phyloP scores from a whole-genome alignment of 2,888 invertebrate genomes.

The Nymphalis urticae region DNA sequence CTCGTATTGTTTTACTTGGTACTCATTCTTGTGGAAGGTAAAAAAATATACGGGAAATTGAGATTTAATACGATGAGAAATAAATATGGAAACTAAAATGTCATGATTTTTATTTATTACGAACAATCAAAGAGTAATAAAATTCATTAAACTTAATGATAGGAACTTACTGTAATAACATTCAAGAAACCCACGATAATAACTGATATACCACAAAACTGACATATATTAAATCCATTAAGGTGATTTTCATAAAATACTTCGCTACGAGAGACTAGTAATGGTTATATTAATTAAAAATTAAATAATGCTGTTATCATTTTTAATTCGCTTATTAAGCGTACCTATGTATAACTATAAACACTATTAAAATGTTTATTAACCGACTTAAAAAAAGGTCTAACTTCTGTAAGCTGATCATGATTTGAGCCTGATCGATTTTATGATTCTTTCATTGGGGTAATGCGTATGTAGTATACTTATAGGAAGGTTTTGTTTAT shows the following conservation, averaged over 20 bases:
- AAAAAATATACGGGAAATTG: slow-evolving; percentile 25
- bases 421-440: too few relatives aligned
- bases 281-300: slow-evolving; percentile 14
- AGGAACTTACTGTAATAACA: slow-evolving; percentile 32
- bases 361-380: not conserved
- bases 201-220: not conserved
- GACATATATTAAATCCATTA: not conserved
- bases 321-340: too few relatives aligned
- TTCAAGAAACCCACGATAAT: slow-evolving; percentile 21
- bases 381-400: not conserved
- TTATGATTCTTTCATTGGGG: too few relatives aligned
- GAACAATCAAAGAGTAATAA: slow-evolving; percentile 24
- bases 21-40: slow-evolving; percentile 21
- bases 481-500: too few relatives aligned
- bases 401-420: too few relatives aligned
- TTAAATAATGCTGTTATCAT: not conserved
- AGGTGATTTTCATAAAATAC: slow-evolving; percentile 9
- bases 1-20: slow-evolving; percentile 4
- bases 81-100: slow-evolving; percentile 18
- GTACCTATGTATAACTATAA: not conserved
- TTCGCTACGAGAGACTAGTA: slow-evolving; percentile 22
- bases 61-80: slow-evolving; percentile 29
- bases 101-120: slow-evolving; percentile 37
- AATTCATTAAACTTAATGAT: slow-evolving; percentile 36
- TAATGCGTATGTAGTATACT: too few relatives aligned